Evolutionary conservation across 2,888 invertebrate genomes (phyloP).

Genomic region (Amphipyra berbera): DNA sequence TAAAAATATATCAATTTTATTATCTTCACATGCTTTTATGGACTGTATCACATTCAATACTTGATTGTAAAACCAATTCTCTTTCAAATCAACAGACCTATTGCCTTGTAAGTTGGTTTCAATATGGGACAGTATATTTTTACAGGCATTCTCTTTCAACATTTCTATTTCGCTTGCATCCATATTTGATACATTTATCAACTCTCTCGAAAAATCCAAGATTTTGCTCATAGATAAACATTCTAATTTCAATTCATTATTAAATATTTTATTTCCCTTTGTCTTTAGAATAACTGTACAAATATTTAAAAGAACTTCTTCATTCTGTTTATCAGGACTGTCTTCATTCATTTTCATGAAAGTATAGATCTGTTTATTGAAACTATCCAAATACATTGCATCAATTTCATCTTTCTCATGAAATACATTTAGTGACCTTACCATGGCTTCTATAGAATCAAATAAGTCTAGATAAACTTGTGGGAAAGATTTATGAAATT

Average conservation of each 20-base stretch:
- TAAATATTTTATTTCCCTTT: conserved; percentile 67
- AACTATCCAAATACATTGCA: conserved; percentile 65
- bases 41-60: conserved; percentile 67
- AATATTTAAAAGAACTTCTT: conserved; percentile 68
- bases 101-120: conserved; percentile 57
- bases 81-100: conserved; percentile 56
- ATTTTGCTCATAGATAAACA: conserved; percentile 73
- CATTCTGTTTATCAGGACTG: conserved; percentile 53
- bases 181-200: conserved; percentile 70
- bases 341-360: conserved; percentile 65
- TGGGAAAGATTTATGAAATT: conserved; percentile 71
- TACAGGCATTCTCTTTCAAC: conserved; percentile 67
- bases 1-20: conserved; percentile 69
- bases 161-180: conserved; percentile 73
- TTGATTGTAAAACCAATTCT: conserved; percentile 75
- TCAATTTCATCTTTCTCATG: conserved; percentile 77
- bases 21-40: conserved; percentile 70
- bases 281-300: conserved; percentile 70
- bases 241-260: conserved; percentile 70
- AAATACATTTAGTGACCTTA: conserved; percentile 71
- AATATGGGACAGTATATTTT: conserved; percentile 67
- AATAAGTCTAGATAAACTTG: conserved; percentile 68
- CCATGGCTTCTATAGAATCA: conserved; percentile 69
- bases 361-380: conserved; percentile 66
- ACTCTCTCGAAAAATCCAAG: conserved; percentile 68